Percentiles rank a stretch among this genome's conserved stretches.
Conservation (phyloP, 2,888 invertebrate genomes). For the Lepidonotus clava region DNA sequence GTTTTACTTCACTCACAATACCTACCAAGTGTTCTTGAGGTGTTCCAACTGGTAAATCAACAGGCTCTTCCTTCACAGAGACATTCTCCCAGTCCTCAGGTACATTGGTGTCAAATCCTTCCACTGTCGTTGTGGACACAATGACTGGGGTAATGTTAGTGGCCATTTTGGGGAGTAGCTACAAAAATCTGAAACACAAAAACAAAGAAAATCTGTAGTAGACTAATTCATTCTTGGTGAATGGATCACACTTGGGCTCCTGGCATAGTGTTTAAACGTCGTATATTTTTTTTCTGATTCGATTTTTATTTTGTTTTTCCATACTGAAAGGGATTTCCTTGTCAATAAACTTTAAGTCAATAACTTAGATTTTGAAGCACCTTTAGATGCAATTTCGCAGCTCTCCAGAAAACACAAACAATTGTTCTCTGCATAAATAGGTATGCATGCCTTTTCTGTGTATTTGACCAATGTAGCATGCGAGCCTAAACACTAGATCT, state of each 20-base stretch:
- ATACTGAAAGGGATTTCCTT: too few species aligned
- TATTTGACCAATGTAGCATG: neutral
- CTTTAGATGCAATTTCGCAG: neutral
- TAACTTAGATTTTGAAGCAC: neutral
- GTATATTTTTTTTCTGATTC: neutral
- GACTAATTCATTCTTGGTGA: too few species aligned
- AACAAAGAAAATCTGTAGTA: too few species aligned
- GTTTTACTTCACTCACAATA: neutral
- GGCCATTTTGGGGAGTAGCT: neutral
- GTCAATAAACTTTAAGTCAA: too few species aligned
- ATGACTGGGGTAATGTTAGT: neutral
- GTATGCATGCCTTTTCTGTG: neutral
- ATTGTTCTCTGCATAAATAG: too few species aligned
- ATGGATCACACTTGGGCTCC: neutral
- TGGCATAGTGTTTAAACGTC: neutral
- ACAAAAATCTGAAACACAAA: neutral
- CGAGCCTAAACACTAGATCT: neutral
- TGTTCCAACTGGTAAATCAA: neutral
- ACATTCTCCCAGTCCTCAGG: conserved; percentile 32
- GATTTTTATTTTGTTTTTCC: too few species aligned
- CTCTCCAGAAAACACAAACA: too few species aligned
- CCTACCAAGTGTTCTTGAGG: neutral
- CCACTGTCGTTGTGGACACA: neutral
- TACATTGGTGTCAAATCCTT: neutral
- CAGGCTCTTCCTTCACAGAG: conserved; percentile 46